Evolutionary conservation across 2,888 invertebrate genomes (phyloP).

Genomic region (Cephus nigrinus): DNA sequence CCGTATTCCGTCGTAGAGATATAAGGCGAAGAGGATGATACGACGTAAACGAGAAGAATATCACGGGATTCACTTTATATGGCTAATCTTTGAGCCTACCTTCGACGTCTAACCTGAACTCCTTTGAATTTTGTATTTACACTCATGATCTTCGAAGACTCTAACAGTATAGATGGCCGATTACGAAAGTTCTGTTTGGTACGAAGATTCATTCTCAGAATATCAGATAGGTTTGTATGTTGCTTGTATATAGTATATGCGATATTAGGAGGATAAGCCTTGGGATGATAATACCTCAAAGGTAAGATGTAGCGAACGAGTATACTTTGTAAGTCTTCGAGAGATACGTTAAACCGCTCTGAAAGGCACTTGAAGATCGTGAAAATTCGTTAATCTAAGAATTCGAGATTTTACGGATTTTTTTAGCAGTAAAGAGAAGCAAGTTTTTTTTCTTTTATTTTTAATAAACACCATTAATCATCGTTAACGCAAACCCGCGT

Average conservation of each 20-base stretch:
- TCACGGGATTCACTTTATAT: neutral
- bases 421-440: neutral
- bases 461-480: no score
- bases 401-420: neutral
- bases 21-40: constrained; percentile 3
- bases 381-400: neutral
- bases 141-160: neutral
- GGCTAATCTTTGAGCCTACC: neutral
- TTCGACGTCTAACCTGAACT: neutral
- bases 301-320: neutral
- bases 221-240: neutral
- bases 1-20: neutral
- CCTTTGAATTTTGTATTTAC: constrained; percentile 7
- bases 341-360: neutral
- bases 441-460: neutral
- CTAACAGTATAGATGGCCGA: neutral
- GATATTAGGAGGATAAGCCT: neutral
- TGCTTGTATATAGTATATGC: neutral
- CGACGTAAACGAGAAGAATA: neutral
- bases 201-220: neutral
- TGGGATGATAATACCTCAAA: neutral
- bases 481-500: no score
- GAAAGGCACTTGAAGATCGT: neutral
- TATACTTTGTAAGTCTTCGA: neutral
- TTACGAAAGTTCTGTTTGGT: neutral